Conservation (phyloP, 2,113 vertebrate species). For the Phylloscopus trochiloides region DNA sequence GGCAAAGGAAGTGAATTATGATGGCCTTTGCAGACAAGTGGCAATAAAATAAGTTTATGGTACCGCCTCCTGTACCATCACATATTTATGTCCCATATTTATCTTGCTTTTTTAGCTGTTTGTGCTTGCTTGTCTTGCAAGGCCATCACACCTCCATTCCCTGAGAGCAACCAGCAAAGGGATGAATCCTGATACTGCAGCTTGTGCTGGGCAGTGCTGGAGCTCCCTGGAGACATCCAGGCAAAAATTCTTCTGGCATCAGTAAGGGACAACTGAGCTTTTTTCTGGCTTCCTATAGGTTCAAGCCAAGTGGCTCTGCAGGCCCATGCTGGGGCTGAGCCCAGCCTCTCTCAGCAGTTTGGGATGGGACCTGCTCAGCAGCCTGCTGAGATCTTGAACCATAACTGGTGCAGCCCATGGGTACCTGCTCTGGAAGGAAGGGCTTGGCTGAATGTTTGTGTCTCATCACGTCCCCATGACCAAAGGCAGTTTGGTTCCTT, state of each 20-base stretch:
- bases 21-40: constrained; percentile 39
- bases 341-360: not conserved
- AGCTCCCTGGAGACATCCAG: not conserved
- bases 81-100: constrained; percentile 49
- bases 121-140: not conserved
- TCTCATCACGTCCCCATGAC: rapidly evolving
- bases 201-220: not conserved
- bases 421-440: not conserved
- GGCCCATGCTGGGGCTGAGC: not conserved
- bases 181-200: not conserved
- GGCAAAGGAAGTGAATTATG: constrained; percentile 40
- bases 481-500: not conserved
- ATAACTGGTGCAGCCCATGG: not conserved
- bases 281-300: not conserved
- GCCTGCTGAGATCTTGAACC: not conserved
- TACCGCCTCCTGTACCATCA: constrained; percentile 11
- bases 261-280: not conserved
- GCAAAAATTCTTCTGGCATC: not conserved
- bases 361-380: not conserved
- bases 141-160: not conserved
- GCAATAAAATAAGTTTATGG: constrained; percentile 60
- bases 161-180: not conserved
- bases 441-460: not conserved
- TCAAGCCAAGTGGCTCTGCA: not conserved
- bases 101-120: constrained; percentile 17